These are phyloP conservation scores for Malurus elegans DNA, from an alignment of 2,113 vertebrate species.

Conservation along the genomic window DNA sequence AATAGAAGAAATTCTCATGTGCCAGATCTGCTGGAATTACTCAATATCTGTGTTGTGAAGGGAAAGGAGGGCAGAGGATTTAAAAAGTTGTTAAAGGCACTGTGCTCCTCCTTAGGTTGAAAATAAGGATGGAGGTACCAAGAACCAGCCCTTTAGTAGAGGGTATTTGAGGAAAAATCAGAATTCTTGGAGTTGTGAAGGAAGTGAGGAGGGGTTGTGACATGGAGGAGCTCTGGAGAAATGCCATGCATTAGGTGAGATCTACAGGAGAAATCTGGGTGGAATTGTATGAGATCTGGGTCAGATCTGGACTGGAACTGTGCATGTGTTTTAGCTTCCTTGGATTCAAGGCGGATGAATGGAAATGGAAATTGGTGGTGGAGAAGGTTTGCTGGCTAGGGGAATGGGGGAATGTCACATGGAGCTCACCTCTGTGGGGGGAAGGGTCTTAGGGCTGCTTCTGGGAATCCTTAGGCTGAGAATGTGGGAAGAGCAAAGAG, in stretches of 20 bases:
- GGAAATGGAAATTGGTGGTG: neutral
- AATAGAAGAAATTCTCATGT: neutral
- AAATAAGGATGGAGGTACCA: neutral
- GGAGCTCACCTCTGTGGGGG: neutral
- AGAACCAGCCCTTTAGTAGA: neutral
- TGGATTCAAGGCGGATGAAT: neutral
- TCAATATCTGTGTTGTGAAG: neutral
- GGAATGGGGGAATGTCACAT: rapidly evolving
- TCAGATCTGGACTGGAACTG: neutral
- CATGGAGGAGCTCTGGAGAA: neutral
- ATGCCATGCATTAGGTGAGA: neutral
- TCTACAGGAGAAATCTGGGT: neutral
- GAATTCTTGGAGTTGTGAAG: neutral
- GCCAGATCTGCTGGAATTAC: neutral
- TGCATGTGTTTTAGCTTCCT: neutral
- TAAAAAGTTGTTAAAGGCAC: neutral
- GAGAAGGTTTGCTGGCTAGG: neutral
- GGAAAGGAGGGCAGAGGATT: neutral
- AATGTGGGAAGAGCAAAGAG: neutral
- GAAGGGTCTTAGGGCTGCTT: neutral
- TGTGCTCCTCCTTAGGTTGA: neutral
- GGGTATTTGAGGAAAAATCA: neutral
- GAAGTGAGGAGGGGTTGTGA: neutral
- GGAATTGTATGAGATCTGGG: neutral
- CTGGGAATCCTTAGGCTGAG: neutral